Evolutionary conservation across 2,888 invertebrate genomes (phyloP), one percentile per base, ranked within the genome.

Genomic region (Unio delphinus): DNA sequence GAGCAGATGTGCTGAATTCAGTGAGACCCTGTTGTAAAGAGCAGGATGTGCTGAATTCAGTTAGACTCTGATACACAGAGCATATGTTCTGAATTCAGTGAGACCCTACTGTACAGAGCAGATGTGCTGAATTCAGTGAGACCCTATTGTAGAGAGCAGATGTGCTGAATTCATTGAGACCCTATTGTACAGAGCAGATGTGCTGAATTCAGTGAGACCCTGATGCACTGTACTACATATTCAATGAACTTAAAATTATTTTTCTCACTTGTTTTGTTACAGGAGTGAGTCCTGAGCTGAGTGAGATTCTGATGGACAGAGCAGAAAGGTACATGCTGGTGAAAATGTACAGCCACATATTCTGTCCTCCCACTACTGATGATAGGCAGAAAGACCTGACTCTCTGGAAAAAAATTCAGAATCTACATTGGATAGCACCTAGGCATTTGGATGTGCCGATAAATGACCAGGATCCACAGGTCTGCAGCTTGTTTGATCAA

Each of bases 361-460:
- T 99, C 90, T 97, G 97, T 78, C 96, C 97, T 0, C 93, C 93
- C 65, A 94, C 95, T 58, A 96, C 96, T 1, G 94, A 94, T 59
- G 98, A 99, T 91, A 96, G 98, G 79, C 89, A 89, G 71, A 94
- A 95, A 83, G 99, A 99, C 92, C 93, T 98, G 58, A 93, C 93
- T 61, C 94, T 99, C 87, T 98, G 99, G 85, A 82, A 73, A 7
- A 94, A 98, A 71, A 99, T 99, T 84, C 94, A 98, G 63, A 95
- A 96, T 88, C 92, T 99, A 68, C 95, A 96, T 90, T 99, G 99
- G 99, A 96, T 99, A 15, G 96, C 96, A 72, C 95, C 96, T 65
- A 94, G 95, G 75, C 97, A 98, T 90, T 92, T 99, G 69, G 98
- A 98, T 86, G 97, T 98, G 85, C 93, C 94, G 82, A 94, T 99